Evolutionary conservation across 2,113 vertebrate genomes (phyloP), one percentile per base, ranked within the genome.

Genomic region (Dipodomys ordii): DNA sequence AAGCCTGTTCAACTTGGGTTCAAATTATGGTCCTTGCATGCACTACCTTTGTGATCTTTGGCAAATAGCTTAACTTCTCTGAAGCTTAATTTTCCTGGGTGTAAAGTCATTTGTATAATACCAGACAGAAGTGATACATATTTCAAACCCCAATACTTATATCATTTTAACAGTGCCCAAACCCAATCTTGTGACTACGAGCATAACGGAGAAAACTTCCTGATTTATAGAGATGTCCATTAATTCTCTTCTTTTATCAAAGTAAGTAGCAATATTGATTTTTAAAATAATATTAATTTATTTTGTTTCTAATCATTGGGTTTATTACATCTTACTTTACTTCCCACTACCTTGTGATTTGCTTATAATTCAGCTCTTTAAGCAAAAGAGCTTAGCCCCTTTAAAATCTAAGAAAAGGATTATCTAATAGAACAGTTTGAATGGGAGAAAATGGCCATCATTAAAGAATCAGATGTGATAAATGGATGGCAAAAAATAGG

Each of bases 221-320:
- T 72, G 0, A 4, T 65, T 27, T 76, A 16, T 27, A 23, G 3
- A 53, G 7, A 83, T 39, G 67, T 60, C 25, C 9, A 72, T 67
- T 53, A 57, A 76, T 80, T 80, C 16, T 72, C 23, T 82, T 62
- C 0, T 1, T 65, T 84, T 92, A 83, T 28, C 6, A 81, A 92
- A 88, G 74, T 79, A 94, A 80, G 12, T 49, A 49, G 12, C 79
- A 2, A 20, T 62, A 60, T 35, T 73, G 71, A 64, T 64, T 82
- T 57, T 85, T 83, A 15, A 94, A 65, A 62, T 68, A 46, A 39
- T 92, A 76, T 25, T 39, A 46, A 85, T 81, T 94, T 65, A 35
- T 60, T n/a, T 30, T 60, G 67, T 91, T 84, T 92, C 35, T 62
- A 77, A 60, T 85, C 77, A 15, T 72, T 78, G 57, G 64, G 35